Evolutionary conservation across 2,888 invertebrate genomes (phyloP), one percentile per base, ranked within the genome.

Genomic region (Leucophora obtusa): DNA sequence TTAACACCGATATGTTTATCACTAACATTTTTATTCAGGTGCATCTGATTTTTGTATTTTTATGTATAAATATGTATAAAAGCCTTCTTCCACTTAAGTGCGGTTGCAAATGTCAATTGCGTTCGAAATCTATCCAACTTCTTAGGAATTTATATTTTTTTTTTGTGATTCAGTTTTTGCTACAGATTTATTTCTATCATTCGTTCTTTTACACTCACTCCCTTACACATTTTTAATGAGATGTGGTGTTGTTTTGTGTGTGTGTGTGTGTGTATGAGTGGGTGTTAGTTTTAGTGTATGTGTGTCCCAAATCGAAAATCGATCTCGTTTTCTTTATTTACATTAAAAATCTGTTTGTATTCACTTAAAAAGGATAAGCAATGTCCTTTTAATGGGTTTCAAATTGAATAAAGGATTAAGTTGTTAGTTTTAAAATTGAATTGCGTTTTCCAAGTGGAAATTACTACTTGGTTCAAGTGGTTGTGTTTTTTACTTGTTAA

Each of bases 391-490:
- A 90, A 90, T 90, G 89, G 89, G 89, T 88, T 89, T 87, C 87
- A 89, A 90, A 90, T 90, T 90, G 89, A 89, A 90, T 90, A 89
- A 89, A 89, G 89, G 89, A 90, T 90, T 90, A 90, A 86, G 87
- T 89, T 89, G 89, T 90, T 89, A 89, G 88, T 89, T 87, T 73
- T 86, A 85, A 88, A 89, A 88, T 88, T 87, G 88, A 87, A 86
- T 87, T 88, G 86, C 85, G 85, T 86, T 85, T 84, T 85, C 84
- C 85, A 82, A 86, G 82, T 84, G 84, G 79, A 83, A 85, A 80
- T 82, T 68, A 63, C 59, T 62, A 63, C 56, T 62, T 66, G 59
- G 72, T 54, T 62, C 72, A 73, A 54, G 54, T 63, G 53, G 43
- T 18, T 74, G 66, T n/a, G 38, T 65, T 60, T 66, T 1, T 28